Evolutionary conservation across 2,797 vertebrate species (phyloP).

Genomic region (Cryptoprocta ferox): DNA sequence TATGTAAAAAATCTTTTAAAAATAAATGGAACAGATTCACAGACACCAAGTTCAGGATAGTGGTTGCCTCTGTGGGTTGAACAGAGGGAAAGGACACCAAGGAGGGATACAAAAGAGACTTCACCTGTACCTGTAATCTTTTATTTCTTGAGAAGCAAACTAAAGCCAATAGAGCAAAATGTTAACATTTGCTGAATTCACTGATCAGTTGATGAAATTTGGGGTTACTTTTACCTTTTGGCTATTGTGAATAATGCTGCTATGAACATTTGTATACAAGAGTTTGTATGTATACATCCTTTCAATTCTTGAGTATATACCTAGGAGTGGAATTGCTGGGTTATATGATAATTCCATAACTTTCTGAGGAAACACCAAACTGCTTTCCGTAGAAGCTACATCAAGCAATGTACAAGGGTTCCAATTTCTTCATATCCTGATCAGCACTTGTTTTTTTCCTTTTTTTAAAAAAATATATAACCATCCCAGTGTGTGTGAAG

Average conservation of each 20-base stretch:
- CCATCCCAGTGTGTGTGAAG: background rate
- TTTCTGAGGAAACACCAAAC: background rate
- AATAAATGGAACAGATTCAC: background rate
- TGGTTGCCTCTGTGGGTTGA: background rate
- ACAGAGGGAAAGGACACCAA: background rate
- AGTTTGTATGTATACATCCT: background rate
- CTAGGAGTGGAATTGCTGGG: background rate
- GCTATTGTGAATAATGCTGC: background rate
- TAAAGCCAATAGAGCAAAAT: background rate
- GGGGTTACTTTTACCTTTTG: background rate
- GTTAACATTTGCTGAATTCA: background rate
- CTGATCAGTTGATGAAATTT: background rate
- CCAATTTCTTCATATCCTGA: background rate
- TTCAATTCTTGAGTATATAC: background rate
- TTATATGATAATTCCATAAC: background rate
- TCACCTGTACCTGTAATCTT: background rate
- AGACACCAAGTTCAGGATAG: background rate
- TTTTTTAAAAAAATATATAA: background rate
- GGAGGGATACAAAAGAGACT: background rate
- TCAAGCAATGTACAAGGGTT: background rate
- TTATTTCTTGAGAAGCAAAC: constrained; percentile 4
- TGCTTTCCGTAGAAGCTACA: background rate
- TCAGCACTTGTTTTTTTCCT: background rate
- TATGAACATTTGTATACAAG: background rate
- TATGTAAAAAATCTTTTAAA: background rate